Percentiles rank a stretch among this genome's conserved stretches.
These are phyloP conservation scores for Pseudococcus jackbeardsleyi DNA, from an alignment of 2,888 invertebrate species.

Conservation along the genomic window DNA sequence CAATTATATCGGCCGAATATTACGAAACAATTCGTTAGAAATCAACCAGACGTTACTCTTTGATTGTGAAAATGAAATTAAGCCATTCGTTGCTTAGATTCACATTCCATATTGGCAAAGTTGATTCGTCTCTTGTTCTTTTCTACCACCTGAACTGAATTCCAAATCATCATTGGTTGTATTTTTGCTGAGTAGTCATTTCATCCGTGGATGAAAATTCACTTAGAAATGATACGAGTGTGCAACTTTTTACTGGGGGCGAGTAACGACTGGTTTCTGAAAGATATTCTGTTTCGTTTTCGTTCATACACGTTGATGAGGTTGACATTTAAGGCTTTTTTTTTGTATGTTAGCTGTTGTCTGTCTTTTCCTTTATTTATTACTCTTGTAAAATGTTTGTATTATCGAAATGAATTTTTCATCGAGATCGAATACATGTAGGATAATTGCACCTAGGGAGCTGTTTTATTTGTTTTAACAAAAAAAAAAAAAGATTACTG, in stretches of 20 bases:
- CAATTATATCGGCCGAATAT: not conserved
- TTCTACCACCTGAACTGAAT: too few species aligned
- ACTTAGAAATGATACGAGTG: too few species aligned
- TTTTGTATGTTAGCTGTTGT: not conserved
- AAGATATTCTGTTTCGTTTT: too few species aligned
- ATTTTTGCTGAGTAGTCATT: not conserved
- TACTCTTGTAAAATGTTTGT: constrained; percentile 4
- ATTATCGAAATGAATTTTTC: constrained; percentile 7
- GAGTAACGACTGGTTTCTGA: too few species aligned
- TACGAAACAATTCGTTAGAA: not conserved
- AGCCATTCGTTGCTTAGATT: not conserved
- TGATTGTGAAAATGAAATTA: not conserved
- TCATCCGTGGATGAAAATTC: too few species aligned
- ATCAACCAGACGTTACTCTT: not conserved
- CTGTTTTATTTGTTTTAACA: constrained; percentile 50
- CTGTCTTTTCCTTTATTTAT: constrained; percentile 3
- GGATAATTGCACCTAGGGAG: constrained; percentile 51
- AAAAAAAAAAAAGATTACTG: not conserved
- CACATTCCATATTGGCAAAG: not conserved
- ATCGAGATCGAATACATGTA: not conserved
- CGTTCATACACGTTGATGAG: not conserved
- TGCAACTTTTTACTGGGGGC: too few species aligned
- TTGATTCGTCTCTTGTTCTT: too few species aligned
- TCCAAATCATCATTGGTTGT: not conserved
- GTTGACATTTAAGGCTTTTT: too few species aligned